Percentiles rank a stretch among this genome's conserved stretches.
Evolutionary conservation across 2,113 vertebrate species (phyloP).

Genomic region (Seriola dumerili): DNA sequence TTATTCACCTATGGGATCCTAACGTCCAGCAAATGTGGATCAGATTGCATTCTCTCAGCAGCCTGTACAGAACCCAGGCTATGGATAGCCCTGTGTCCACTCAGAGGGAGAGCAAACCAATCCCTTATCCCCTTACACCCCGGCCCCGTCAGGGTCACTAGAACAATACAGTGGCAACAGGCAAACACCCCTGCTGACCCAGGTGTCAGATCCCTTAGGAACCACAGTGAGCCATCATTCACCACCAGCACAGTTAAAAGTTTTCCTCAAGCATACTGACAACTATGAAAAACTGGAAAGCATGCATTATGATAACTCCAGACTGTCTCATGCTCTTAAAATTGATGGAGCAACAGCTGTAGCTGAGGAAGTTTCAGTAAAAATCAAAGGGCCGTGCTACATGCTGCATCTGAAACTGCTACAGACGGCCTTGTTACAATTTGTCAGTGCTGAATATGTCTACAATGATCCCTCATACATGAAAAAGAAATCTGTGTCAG

Average conservation of each 20-base stretch:
- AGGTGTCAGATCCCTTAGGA: slow-evolving; percentile 79
- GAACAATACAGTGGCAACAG: slow-evolving; percentile 78
- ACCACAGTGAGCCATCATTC: slow-evolving; percentile 53
- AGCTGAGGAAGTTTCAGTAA: not conserved
- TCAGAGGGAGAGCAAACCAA: slow-evolving; percentile 80
- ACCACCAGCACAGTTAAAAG: not conserved
- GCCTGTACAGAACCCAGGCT: slow-evolving; percentile 59
- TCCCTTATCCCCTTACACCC: slow-evolving; percentile 83
- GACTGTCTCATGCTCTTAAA: not conserved
- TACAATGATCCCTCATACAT: slow-evolving; percentile 32
- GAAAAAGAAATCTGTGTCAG: slow-evolving; percentile 53
- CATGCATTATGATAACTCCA: slow-evolving; percentile 29
- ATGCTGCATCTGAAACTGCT: slow-evolving; percentile 8
- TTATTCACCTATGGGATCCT: slow-evolving; percentile 61
- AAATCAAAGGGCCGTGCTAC: slow-evolving; percentile 25
- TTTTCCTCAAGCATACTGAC: slow-evolving; percentile 13
- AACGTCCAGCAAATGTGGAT: slow-evolving; percentile 79
- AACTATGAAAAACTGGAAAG: slow-evolving; percentile 37
- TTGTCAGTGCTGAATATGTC: slow-evolving; percentile 18
- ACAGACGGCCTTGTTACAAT: slow-evolving; percentile 6
- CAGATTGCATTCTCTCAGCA: slow-evolving; percentile 83
- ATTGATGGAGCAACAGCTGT: not conserved
- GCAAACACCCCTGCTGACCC: slow-evolving; percentile 75
- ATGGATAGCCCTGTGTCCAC: slow-evolving; percentile 79
- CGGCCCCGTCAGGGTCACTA: slow-evolving; percentile 74